Evolutionary conservation across 2,113 vertebrate species (phyloP).

Genomic region (Eolophus roseicapilla): DNA sequence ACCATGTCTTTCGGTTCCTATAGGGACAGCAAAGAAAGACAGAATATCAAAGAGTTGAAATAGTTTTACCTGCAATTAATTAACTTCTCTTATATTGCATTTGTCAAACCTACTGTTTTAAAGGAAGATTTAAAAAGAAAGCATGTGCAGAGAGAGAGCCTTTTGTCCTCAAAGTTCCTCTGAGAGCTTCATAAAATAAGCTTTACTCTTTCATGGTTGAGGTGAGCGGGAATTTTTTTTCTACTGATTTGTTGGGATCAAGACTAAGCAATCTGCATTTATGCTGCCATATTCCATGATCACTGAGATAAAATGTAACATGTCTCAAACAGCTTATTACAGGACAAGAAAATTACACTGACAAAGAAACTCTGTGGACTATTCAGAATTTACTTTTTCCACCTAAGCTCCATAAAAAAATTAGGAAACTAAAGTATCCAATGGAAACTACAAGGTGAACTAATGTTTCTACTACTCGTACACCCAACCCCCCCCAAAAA

Average conservation of each 20-base stretch:
- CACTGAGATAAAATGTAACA: not conserved
- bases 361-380: not conserved
- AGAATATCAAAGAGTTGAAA: not conserved
- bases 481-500: not conserved
- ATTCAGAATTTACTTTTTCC: not conserved
- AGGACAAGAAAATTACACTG: not conserved
- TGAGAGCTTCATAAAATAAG: not conserved
- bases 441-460: not conserved
- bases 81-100: not conserved
- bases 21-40: not conserved
- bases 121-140: not conserved
- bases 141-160: not conserved
- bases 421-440: not conserved
- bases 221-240: not conserved
- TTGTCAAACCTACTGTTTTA: not conserved
- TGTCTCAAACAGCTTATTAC: not conserved
- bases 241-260: not conserved
- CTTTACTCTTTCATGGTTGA: not conserved
- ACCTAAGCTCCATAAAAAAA: not conserved
- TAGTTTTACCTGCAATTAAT: not conserved
- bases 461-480: not conserved
- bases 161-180: not conserved
- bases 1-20: constrained; percentile 49
- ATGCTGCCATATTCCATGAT: not conserved
- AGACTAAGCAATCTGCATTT: not conserved